These are phyloP conservation scores for Syngnathus scovelli DNA, from an alignment of 2,113 vertebrate species.

Conservation along the genomic window DNA sequence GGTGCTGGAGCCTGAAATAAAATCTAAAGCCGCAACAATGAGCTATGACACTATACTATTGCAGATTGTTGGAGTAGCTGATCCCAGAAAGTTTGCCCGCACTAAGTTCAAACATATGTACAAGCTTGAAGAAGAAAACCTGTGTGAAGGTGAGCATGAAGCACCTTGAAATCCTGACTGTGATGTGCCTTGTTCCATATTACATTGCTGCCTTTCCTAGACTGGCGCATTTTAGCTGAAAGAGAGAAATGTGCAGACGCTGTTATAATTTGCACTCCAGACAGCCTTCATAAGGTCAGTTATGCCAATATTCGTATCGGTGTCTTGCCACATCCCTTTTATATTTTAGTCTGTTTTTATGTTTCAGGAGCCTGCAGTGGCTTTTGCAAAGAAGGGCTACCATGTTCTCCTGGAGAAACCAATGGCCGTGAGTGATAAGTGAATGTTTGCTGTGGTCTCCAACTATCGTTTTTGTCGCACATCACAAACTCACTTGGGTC, in stretches of 20 bases:
- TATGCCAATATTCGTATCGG: too few species aligned
- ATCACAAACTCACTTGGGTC: neutral
- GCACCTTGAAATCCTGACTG: neutral
- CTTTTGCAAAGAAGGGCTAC: constrained; percentile 76
- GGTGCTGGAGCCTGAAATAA: neutral
- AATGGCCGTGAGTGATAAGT: constrained; percentile 74
- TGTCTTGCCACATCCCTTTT: neutral
- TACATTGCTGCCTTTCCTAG: constrained; percentile 41
- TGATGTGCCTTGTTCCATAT: neutral
- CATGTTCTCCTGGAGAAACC: constrained; percentile 80
- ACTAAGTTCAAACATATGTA: constrained; percentile 64
- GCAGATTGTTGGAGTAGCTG: constrained; percentile 76
- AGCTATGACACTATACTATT: neutral
- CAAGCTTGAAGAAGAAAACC: constrained; percentile 61
- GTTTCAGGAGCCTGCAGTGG: constrained; percentile 74
- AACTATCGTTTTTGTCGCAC: neutral
- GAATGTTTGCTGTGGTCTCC: neutral
- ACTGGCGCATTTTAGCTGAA: constrained; percentile 67
- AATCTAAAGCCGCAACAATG: neutral
- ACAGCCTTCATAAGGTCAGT: constrained; percentile 76
- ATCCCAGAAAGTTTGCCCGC: constrained; percentile 70
- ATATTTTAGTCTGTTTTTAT: constrained; percentile 5
- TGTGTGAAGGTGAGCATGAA: constrained; percentile 63
- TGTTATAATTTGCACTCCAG: constrained; percentile 77
- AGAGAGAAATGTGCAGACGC: constrained; percentile 79